These are phyloP conservation scores for Caerostris extrusa DNA, from an alignment of 1,140 invertebrate species.

Conservation along the genomic window DNA sequence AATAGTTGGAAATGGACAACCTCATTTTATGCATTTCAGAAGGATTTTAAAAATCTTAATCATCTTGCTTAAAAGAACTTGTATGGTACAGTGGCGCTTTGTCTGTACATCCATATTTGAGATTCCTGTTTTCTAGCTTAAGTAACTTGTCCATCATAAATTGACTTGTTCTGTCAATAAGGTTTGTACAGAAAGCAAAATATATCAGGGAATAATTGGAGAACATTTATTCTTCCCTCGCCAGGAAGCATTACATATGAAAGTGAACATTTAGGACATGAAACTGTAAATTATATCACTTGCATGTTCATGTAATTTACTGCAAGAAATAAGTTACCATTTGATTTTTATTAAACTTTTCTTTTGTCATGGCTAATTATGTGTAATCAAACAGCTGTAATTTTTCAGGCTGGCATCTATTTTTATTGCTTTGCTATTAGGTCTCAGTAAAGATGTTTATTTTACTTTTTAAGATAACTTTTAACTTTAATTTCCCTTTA, in stretches of 20 bases:
- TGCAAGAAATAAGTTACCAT: constrained; percentile 40
- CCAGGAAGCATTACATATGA: constrained; percentile 44
- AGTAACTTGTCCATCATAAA: constrained; percentile 46
- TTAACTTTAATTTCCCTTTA: constrained; percentile 16
- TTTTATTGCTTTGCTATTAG: constrained; percentile 49
- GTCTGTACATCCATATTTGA: constrained; percentile 31
- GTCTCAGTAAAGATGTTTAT: constrained; percentile 40
- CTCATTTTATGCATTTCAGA: not conserved
- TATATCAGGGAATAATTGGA: constrained; percentile 53
- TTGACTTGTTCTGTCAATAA: constrained; percentile 45
- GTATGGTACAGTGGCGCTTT: not conserved
- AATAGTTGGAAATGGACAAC: constrained; percentile 6
- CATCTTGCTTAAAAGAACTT: constrained; percentile 28
- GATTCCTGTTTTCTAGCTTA: constrained; percentile 65
- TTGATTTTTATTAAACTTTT: constrained; percentile 31
- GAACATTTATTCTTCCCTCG: constrained; percentile 20
- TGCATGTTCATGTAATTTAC: constrained; percentile 51
- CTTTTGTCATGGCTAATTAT: not conserved
- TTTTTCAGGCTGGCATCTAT: constrained; percentile 49
- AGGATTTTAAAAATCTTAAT: constrained; percentile 27
- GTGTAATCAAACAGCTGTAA: constrained; percentile 52
- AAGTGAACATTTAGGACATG: constrained; percentile 8
- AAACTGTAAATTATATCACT: constrained; percentile 40
- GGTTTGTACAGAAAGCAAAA: constrained; percentile 58
- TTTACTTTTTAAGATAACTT: constrained; percentile 1